phyloP scores from a whole-genome alignment of 2,113 vertebrate genomes.

The Scartelaos histophorus region DNA sequence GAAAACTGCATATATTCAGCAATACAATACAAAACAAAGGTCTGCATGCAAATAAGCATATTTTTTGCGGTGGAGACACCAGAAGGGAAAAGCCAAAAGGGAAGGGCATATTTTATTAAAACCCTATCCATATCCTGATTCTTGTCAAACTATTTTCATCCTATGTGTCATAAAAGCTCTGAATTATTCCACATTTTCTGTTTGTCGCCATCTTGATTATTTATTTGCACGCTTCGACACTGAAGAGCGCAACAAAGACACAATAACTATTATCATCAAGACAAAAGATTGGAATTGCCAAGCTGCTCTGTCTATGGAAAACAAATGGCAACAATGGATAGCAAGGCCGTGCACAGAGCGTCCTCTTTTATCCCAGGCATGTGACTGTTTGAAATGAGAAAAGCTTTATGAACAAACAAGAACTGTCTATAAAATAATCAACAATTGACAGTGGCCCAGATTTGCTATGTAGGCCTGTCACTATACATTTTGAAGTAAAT shows the following conservation, averaged over 20 bases:
- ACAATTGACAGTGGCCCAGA: not conserved
- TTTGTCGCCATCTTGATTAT: not conserved
- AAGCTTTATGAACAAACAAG: not conserved
- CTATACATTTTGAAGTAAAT: no score
- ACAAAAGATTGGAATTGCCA: slow-evolving; percentile 7
- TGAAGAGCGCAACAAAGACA: slow-evolving; percentile 3
- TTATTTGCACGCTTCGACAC: not conserved
- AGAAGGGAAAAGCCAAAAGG: not conserved
- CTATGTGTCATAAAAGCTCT: not conserved
- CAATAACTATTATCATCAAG: slow-evolving; percentile 6
- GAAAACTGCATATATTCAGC: not conserved
- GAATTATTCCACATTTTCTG: not conserved
- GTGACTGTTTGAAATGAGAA: not conserved
- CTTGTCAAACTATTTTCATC: not conserved
- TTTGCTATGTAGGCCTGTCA: no score
- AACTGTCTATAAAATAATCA: slow-evolving; percentile 1
- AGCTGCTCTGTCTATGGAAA: not conserved
- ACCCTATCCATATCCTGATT: no score
- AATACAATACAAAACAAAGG: not conserved
- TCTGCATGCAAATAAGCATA: not conserved
- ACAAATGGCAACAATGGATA: not conserved
- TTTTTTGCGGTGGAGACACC: not conserved
- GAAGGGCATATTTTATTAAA: no score
- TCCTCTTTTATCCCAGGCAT: not conserved
- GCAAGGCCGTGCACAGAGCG: slow-evolving; percentile 2